Percentiles rank a stretch among this genome's conserved stretches.
These are phyloP conservation scores for Perizoma flavofasciatum DNA, from an alignment of 2,888 invertebrate genomes.

Conservation along the genomic window DNA sequence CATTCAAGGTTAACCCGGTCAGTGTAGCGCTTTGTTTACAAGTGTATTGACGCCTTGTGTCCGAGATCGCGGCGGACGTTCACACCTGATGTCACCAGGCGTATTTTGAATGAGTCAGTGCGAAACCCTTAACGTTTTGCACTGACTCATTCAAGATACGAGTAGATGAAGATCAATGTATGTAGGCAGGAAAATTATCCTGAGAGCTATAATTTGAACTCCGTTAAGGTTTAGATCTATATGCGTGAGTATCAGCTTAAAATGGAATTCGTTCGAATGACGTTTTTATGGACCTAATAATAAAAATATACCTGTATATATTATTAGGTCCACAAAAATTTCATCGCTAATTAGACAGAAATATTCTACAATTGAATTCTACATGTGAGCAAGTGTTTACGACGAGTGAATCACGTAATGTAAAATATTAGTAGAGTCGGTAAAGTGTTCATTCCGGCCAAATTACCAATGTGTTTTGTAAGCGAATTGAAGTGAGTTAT, in stretches of 20 bases:
- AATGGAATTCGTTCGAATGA: slow-evolving; percentile 3
- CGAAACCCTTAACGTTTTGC: slow-evolving; percentile 42
- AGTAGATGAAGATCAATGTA: slow-evolving; percentile 11
- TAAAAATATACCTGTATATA: too few species aligned
- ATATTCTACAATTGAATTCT: slow-evolving; percentile 49
- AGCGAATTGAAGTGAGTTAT: neutral
- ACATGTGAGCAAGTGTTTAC: slow-evolving; percentile 28
- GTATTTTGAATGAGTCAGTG: too few species aligned
- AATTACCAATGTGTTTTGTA: slow-evolving; percentile 4
- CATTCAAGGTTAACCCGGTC: slow-evolving; percentile 83
- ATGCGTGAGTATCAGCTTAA: too few species aligned
- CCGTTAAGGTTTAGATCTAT: too few species aligned
- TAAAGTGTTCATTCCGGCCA: neutral
- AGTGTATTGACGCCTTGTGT: slow-evolving; percentile 50
- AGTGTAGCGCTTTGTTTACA: slow-evolving; percentile 77
- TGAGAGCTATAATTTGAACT: slow-evolving; percentile 27
- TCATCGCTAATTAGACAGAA: slow-evolving; percentile 56
- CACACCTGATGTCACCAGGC: slow-evolving; percentile 45
- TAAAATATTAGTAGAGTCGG: slow-evolving; percentile 14
- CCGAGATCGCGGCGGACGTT: slow-evolving; percentile 51
- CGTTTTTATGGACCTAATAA: too few species aligned
- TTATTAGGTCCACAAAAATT: slow-evolving; percentile 36
- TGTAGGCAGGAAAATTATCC: slow-evolving; percentile 20
- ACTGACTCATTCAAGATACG: slow-evolving; percentile 32
- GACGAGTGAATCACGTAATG: slow-evolving; percentile 15